phyloP scores from a whole-genome alignment of 2,888 invertebrate species.

The Ganaspis brasiliensis region DNA sequence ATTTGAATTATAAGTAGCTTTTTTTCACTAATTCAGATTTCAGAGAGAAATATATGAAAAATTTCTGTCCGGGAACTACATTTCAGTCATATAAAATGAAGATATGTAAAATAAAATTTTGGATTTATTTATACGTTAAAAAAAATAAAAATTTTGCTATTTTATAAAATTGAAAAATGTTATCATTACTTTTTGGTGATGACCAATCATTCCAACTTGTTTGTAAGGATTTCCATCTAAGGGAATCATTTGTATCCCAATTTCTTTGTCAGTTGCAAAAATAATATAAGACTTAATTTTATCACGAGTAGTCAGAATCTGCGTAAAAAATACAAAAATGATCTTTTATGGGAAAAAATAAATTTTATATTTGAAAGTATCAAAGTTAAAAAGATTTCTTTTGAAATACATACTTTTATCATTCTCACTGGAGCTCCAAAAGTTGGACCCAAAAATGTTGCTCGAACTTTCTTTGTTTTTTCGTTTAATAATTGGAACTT shows the following conservation, averaged over 20 bases:
- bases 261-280: slow-evolving; percentile 84
- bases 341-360: too few relatives aligned
- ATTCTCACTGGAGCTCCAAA: slow-evolving; percentile 84
- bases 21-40: too few relatives aligned
- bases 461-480: slow-evolving; percentile 85
- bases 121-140: too few relatives aligned
- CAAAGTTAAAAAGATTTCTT: slow-evolving; percentile 6
- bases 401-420: slow-evolving; percentile 76
- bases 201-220: slow-evolving; percentile 84
- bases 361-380: background rate
- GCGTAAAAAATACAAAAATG: slow-evolving; percentile 47
- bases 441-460: slow-evolving; percentile 87
- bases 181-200: slow-evolving; percentile 86
- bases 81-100: too few relatives aligned
- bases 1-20: too few relatives aligned
- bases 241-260: slow-evolving; percentile 87
- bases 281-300: slow-evolving; percentile 82
- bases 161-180: too few relatives aligned
- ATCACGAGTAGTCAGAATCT: slow-evolving; percentile 78
- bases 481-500: slow-evolving; percentile 87
- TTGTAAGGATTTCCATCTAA: slow-evolving; percentile 89
- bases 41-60: too few relatives aligned
- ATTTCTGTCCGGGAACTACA: too few relatives aligned
- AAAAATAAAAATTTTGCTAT: too few relatives aligned
- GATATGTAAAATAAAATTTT: too few relatives aligned